phyloP scores from a whole-genome alignment of 2,888 invertebrate species.

The Deladenus siricidicola region DNA sequence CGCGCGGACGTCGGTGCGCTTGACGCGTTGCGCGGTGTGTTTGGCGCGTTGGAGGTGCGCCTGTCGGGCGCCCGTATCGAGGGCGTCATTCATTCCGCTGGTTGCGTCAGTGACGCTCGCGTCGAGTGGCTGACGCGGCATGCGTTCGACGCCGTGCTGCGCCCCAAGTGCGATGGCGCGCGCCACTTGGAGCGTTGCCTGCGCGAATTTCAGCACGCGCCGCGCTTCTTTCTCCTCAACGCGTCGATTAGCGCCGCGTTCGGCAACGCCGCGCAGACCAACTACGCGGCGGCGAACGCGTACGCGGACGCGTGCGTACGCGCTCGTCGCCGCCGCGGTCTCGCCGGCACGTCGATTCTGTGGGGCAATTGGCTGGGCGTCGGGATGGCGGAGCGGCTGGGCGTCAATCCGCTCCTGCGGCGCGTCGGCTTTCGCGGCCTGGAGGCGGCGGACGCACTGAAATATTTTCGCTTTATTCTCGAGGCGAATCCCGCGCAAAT shows the following conservation, averaged over 20 bases:
- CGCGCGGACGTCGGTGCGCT: conserved; percentile 1
- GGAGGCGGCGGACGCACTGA: conserved; percentile 34
- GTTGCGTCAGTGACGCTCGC: conserved; percentile 35
- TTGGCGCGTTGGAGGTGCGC: not conserved
- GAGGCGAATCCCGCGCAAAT: conserved; percentile 28
- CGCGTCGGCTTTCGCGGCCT: conserved; percentile 42
- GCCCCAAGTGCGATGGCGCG: conserved; percentile 38
- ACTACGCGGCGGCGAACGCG: conserved; percentile 43
- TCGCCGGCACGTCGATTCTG: conserved; percentile 33
- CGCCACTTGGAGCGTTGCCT: conserved; percentile 27
- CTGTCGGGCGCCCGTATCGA: not conserved
- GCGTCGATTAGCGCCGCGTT: conserved; percentile 43
- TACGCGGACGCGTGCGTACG: conserved; percentile 28
- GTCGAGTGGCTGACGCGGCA: conserved; percentile 32
- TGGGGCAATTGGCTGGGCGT: conserved; percentile 51
- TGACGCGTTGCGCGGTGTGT: not conserved
- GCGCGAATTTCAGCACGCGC: conserved; percentile 7
- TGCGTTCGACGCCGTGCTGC: conserved; percentile 34
- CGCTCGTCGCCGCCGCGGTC: not conserved
- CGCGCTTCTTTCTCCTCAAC: conserved; percentile 37
- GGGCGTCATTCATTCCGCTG: conserved; percentile 45
- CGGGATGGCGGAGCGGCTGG: conserved; percentile 43
- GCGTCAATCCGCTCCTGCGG: conserved; percentile 27
- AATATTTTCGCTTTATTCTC: conserved; percentile 33
- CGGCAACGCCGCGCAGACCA: conserved; percentile 45